Evolutionary conservation across 2,113 vertebrate genomes (phyloP).

Genomic region (Rhynchopsitta pachyrhyncha): DNA sequence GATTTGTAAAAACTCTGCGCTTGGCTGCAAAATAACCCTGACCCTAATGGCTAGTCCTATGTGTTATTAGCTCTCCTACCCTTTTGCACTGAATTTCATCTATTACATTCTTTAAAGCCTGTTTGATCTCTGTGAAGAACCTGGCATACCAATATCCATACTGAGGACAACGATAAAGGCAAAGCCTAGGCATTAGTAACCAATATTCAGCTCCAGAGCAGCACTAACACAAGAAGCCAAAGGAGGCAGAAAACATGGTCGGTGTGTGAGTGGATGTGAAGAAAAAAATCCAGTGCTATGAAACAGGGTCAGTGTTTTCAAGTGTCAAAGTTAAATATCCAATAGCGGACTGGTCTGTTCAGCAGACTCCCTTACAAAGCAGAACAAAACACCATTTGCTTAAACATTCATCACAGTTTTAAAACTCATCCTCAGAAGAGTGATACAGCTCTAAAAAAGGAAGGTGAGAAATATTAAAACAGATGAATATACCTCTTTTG

Average conservation of each 20-base stretch:
- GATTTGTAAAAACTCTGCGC: not conserved
- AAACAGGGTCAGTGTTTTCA: not conserved
- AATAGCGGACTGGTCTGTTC: not conserved
- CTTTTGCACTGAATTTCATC: not conserved
- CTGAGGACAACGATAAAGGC: not conserved
- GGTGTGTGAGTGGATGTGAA: not conserved
- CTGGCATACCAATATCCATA: not conserved
- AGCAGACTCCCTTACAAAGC: not conserved
- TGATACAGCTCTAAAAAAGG: not conserved
- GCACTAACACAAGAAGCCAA: not conserved
- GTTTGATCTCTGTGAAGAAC: not conserved
- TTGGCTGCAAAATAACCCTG: not conserved
- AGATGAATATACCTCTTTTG: slow-evolving; percentile 87
- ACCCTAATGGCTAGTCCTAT: not conserved
- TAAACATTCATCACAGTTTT: not conserved
- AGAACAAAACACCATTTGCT: not conserved
- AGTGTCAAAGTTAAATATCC: not conserved
- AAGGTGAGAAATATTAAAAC: not conserved
- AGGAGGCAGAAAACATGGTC: not conserved
- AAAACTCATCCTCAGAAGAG: not conserved
- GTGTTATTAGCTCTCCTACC: not conserved
- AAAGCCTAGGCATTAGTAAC: not conserved
- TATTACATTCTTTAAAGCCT: not conserved
- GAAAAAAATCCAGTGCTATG: not conserved
- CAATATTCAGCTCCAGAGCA: not conserved